A percentile compares a stretch with the other conserved stretches of the same genome.
Conservation (phyloP, 2,113 vertebrate genomes). For the Equus quagga region DNA sequence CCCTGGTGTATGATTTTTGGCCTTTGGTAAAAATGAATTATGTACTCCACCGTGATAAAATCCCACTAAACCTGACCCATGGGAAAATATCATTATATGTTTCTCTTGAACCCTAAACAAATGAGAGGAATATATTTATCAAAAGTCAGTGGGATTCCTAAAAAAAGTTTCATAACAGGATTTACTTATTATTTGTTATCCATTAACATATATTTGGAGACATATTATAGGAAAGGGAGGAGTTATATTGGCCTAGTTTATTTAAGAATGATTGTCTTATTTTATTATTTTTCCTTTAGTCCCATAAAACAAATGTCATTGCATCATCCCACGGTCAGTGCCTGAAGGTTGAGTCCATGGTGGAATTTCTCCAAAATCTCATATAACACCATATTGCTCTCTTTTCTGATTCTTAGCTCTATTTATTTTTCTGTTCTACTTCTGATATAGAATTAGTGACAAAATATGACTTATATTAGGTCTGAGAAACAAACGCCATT, state of each 20-base stretch:
- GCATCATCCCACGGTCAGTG: not conserved
- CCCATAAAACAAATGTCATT: not conserved
- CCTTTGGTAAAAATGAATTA: not conserved
- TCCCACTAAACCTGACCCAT: not conserved
- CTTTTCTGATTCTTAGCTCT: not conserved
- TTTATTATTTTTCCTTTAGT: not conserved
- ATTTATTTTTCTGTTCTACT: not conserved
- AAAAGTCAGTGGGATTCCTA: not conserved
- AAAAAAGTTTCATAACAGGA: not conserved
- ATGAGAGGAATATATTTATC: not conserved
- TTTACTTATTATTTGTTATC: not conserved
- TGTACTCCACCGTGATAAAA: not conserved
- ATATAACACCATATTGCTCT: not conserved
- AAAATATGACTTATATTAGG: not conserved
- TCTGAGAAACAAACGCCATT: not conserved
- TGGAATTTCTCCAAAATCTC: not conserved
- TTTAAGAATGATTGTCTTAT: slow-evolving; percentile 14
- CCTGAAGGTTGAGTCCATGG: not conserved
- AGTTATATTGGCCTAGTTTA: not conserved
- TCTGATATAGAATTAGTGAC: not conserved
- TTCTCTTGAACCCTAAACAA: slow-evolving; percentile 17
- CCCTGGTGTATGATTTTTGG: not conserved
- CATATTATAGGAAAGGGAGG: not conserved
- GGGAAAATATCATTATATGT: not conserved
- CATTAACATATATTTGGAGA: not conserved